phyloP scores from a whole-genome alignment of 2,888 invertebrate species.

The Drosophila putrida region DNA sequence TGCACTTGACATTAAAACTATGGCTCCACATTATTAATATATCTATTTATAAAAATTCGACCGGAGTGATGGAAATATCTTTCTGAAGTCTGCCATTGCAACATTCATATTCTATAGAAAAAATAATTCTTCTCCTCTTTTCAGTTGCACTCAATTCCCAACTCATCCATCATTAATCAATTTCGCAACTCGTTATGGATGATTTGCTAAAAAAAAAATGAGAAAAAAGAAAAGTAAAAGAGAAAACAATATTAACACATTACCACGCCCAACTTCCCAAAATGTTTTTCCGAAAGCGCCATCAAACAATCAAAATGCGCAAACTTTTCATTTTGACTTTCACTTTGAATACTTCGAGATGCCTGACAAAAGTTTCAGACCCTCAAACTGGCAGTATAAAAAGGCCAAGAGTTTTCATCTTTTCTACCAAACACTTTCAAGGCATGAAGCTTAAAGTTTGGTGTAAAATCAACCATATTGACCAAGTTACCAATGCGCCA shows the following conservation, averaged over 20 bases:
- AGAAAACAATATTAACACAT: conserved; percentile 46
- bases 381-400: conserved; percentile 9
- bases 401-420: conserved; percentile 13
- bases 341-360: conserved; percentile 32
- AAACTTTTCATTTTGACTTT: conserved; percentile 55
- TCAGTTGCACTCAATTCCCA: conserved; percentile 31
- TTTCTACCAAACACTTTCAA: conserved; percentile 22
- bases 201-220: conserved; percentile 45
- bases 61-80: neutral
- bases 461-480: conserved; percentile 23
- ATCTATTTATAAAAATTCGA: no score
- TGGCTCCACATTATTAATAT: no score
- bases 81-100: neutral
- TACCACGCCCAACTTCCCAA: conserved; percentile 24
- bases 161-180: conserved; percentile 57
- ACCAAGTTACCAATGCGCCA: conserved; percentile 36
- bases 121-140: conserved; percentile 6
- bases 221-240: conserved; percentile 1
- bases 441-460: conserved; percentile 14
- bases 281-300: conserved; percentile 19
- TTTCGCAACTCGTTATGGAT: conserved; percentile 59
- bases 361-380: conserved; percentile 31
- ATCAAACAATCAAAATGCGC: conserved; percentile 52
- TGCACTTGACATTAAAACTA: no score
- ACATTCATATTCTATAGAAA: conserved; percentile 6